phyloP scores from a whole-genome alignment of 2,113 vertebrate species.

The Chrysochloris asiatica region DNA sequence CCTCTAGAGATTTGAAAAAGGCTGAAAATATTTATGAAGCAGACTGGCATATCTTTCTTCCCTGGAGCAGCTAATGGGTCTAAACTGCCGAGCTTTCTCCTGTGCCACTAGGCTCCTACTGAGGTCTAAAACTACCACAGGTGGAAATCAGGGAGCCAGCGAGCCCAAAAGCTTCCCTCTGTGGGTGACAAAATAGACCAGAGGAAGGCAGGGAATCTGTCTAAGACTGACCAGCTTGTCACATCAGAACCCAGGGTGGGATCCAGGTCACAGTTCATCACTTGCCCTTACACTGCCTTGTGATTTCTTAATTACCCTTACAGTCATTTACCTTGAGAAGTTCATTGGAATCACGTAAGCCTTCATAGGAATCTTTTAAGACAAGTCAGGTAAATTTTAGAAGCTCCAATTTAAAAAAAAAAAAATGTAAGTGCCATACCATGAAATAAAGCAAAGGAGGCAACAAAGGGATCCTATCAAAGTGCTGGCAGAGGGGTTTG shows the following conservation, averaged over 20 bases:
- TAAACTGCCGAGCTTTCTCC: background rate
- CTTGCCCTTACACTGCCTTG: background rate
- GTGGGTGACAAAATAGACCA: background rate
- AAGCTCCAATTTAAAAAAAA: background rate
- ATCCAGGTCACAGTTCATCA: rapidly evolving
- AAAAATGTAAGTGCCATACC: background rate
- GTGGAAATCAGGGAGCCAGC: background rate
- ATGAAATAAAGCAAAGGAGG: background rate
- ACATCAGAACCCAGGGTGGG: too few relatives aligned
- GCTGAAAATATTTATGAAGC: background rate
- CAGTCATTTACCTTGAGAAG: background rate
- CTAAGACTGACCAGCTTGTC: background rate
- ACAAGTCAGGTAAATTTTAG: background rate
- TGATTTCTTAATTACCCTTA: too few relatives aligned
- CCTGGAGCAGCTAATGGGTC: background rate
- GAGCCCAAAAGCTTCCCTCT: background rate
- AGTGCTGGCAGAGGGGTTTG: background rate
- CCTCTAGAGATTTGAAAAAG: background rate
- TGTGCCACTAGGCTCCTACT: background rate
- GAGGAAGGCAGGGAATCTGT: background rate
- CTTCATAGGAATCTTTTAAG: background rate
- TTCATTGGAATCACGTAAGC: background rate
- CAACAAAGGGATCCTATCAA: background rate
- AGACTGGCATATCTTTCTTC: too few relatives aligned
- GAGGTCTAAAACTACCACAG: background rate